Evolutionary conservation across 2,113 vertebrate species (phyloP), one percentile per base, ranked within the genome.

Genomic region (Ceyx margarethae): DNA sequence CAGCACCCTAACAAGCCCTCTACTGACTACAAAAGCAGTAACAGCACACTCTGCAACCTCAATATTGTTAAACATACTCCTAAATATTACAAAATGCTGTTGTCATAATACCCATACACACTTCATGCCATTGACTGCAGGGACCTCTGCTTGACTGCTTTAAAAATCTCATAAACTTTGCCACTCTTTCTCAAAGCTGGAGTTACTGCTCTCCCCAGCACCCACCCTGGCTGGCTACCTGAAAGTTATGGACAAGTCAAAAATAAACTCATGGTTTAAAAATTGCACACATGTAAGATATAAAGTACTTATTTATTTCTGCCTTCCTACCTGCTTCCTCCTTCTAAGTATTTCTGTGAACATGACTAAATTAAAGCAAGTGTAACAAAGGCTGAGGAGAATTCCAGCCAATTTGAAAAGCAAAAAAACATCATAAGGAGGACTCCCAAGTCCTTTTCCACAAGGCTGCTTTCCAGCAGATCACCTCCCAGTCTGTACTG

Each of bases 1-100:
- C 58, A 48, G 62, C 42, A n/a, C 35, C 2, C 3, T 45, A 54
- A 87, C 21, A 80, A 82, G 29, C 72, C 71, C 67, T 81, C 83
- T 40, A 15, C 35, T 74, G 51, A 84, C 84, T 65, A 56, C 61
- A 91, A 72, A 83, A 91, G 50, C 65, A 81, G 72, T 57, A 93
- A 45, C 50, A 68, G 37, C 57, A 78, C n/a, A 18, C 80, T 84
- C 79, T 69, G 65, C 35, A 84, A 43, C 17, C 33, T 28, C 6
- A 5, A 9, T 60, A 53, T 45, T 58, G n/a, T 78, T 90, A 95
- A 96, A 90, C 61, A 84, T 35, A 65, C 79, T 48, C 65, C 75
- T 96, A 96, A 94, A 91, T 94, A 95, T 51, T 90, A 85, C 28
- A 93, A 91, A 95, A 89, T 2, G 7, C 82, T 90, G 48, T 75